Base-by-base conservation (phyloP, 37 sponge, comb jelly and placozoan genomes). In the Oopsacas minuta region DNA sequence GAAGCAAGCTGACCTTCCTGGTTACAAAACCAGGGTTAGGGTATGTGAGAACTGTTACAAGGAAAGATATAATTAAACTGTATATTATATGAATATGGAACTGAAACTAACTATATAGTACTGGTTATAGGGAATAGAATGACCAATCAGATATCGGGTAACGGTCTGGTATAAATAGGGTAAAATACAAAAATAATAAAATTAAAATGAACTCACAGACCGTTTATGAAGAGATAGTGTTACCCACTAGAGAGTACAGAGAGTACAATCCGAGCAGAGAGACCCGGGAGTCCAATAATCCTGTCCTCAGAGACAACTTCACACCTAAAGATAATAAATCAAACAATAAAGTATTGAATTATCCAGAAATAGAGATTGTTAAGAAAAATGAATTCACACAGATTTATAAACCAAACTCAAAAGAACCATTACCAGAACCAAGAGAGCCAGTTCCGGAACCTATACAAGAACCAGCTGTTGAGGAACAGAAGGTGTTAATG, bases 1-100 rank as follows among this genome's bases (percentile, higher is more conserved):
- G 35, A 84, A 85, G 32, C 88, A 87, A 85, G 61, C 82, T n/a
- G 83, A 85, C 34, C 39, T 88, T 0, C 85, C 92, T 10, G 81
- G 85, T 37, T 88, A 85, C 87, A 91, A 86, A 91, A 34, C 32
- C 17, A 61, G 22, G 75, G 75, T 61, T 3, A 25, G 75, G 1
- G 75, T 61, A 12, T 61, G 75, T 34, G 51, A 46, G 51, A 12
- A 12, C 51, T 46, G 51, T 17, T 46, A 22, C 51, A 46, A 46
- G 17, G 51, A 46, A n/a, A n/a, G 51, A 12, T 46, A 12, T 46
- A 12, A 46, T 46, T 22, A 46, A 12, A 22, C 17, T 46, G 51
- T 46, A n/a, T n/a, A n/a, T n/a, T n/a, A n/a, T n/a, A n/a, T n/a
- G n/a, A n/a, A n/a, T n/a, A n/a, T n/a, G n/a, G n/a, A n/a, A n/a